Percentiles rank a stretch among this genome's conserved stretches.
phyloP scores from a whole-genome alignment of 2,888 invertebrate species.

The Sialis fuliginosa region DNA sequence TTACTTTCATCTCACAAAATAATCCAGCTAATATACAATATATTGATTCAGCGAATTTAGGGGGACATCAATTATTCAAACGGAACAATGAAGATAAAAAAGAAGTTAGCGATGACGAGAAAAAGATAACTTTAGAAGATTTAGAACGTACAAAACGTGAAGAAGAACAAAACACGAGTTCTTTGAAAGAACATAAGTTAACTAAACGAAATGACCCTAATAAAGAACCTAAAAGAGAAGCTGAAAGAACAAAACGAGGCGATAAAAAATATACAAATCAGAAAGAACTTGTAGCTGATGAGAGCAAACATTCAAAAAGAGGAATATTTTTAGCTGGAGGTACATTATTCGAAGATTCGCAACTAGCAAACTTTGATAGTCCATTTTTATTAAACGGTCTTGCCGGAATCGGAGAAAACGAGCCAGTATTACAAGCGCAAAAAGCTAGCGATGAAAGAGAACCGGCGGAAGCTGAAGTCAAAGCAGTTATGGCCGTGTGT shows the following conservation, averaged over 20 bases:
- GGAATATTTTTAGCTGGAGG: slow-evolving; percentile 50
- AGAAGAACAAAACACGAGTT: background rate
- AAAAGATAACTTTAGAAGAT: background rate
- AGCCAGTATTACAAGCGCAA: slow-evolving; percentile 37
- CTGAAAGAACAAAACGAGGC: slow-evolving; percentile 9
- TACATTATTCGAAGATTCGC: slow-evolving; percentile 44
- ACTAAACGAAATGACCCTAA: background rate
- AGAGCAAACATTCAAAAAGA: slow-evolving; percentile 41
- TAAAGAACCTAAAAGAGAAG: slow-evolving; percentile 5
- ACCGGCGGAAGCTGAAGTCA: slow-evolving; percentile 69
- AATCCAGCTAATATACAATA: slow-evolving; percentile 45
- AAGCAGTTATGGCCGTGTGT: slow-evolving; percentile 61
- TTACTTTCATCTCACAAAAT: slow-evolving; percentile 20
- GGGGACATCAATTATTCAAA: slow-evolving; percentile 32
- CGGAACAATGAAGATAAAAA: slow-evolving; percentile 20
- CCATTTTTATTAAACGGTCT: slow-evolving; percentile 42
- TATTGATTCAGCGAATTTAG: slow-evolving; percentile 31
- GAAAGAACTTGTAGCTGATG: background rate
- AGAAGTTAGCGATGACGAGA: slow-evolving; percentile 8
- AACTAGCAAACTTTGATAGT: slow-evolving; percentile 27
- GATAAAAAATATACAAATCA: slow-evolving; percentile 9
- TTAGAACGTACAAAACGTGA: slow-evolving; percentile 29
- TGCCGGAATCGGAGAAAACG: slow-evolving; percentile 49
- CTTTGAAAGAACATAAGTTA: too few species aligned
- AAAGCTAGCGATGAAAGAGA: slow-evolving; percentile 54